These are phyloP conservation scores for Tolmerus cingulatus DNA, from an alignment of 2,888 invertebrate species.

Conservation along the genomic window DNA sequence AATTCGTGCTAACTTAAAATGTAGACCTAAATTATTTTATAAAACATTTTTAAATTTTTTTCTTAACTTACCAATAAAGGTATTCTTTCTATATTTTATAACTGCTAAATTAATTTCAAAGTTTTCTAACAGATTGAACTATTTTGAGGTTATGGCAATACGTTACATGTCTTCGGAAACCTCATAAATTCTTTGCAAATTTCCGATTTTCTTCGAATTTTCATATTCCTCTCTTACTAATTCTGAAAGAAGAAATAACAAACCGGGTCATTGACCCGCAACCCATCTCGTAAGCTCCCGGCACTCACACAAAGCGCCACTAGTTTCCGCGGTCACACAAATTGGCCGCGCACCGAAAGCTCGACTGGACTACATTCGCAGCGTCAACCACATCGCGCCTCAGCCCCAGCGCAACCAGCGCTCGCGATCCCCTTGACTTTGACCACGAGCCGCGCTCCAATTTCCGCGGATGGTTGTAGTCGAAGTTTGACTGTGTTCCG, in stretches of 20 bases:
- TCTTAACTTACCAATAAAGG: no score
- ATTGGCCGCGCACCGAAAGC: neutral
- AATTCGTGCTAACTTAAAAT: no score
- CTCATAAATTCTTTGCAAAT: neutral
- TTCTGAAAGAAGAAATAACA: slow-evolving; percentile 31
- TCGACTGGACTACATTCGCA: neutral
- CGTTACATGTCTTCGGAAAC: neutral
- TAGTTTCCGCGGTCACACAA: neutral
- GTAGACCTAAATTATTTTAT: no score
- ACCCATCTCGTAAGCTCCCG: neutral
- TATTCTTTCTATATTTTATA: no score
- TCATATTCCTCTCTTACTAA: neutral
- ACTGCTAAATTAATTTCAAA: no score
- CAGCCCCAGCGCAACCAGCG: neutral
- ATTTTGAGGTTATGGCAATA: neutral
- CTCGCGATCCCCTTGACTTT: slow-evolving; percentile 32
- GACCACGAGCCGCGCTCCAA: slow-evolving; percentile 38
- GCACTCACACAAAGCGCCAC: neutral
- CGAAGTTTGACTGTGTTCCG: neutral
- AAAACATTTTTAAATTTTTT: no score
- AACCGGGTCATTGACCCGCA: slow-evolving; percentile 42
- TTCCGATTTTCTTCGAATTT: neutral
- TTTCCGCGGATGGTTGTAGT: neutral
- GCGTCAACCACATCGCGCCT: neutral
- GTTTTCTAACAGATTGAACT: neutral